These are phyloP conservation scores for Isoperla grammatica DNA, from an alignment of 2,888 invertebrate genomes.

Conservation along the genomic window DNA sequence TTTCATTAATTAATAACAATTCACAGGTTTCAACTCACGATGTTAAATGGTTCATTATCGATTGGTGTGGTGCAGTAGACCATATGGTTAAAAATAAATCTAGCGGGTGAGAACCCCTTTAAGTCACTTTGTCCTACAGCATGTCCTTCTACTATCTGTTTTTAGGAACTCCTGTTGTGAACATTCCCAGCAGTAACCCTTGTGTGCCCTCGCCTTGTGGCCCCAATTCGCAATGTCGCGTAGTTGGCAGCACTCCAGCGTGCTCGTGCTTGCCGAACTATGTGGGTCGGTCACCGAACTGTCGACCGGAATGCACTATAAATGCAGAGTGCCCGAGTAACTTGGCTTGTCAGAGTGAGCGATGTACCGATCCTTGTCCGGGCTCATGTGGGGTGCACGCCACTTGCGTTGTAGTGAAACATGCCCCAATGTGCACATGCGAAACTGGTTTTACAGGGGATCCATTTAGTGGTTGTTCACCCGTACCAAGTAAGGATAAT, in stretches of 20 bases:
- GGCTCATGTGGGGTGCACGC: conserved; percentile 57
- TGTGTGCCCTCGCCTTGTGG: conserved; percentile 63
- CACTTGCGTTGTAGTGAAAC: conserved; percentile 58
- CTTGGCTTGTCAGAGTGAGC: conserved; percentile 51
- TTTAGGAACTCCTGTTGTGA: conserved; percentile 26
- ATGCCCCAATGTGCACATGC: conserved; percentile 62
- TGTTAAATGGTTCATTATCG: too few relatives aligned
- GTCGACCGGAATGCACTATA: conserved; percentile 58
- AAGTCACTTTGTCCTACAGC: conserved; percentile 29
- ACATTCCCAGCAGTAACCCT: conserved; percentile 46
- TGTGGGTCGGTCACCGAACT: conserved; percentile 57
- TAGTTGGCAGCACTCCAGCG: conserved; percentile 50
- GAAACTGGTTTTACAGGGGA: conserved; percentile 59
- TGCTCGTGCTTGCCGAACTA: conserved; percentile 54
- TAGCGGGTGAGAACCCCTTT: too few relatives aligned
- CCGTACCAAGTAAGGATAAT: conserved; percentile 31
- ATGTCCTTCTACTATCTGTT: conserved; percentile 17
- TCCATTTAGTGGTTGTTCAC: conserved; percentile 56
- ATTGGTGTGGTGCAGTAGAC: too few relatives aligned
- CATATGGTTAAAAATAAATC: too few relatives aligned
- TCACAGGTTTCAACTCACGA: too few relatives aligned
- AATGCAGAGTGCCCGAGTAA: conserved; percentile 51
- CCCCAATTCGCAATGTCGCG: conserved; percentile 51
- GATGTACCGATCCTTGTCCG: conserved; percentile 66
- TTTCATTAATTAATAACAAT: too few relatives aligned